These are phyloP conservation scores for Oscheius sp. DNA, from an alignment of 2,888 invertebrate genomes.

Conservation along the genomic window DNA sequence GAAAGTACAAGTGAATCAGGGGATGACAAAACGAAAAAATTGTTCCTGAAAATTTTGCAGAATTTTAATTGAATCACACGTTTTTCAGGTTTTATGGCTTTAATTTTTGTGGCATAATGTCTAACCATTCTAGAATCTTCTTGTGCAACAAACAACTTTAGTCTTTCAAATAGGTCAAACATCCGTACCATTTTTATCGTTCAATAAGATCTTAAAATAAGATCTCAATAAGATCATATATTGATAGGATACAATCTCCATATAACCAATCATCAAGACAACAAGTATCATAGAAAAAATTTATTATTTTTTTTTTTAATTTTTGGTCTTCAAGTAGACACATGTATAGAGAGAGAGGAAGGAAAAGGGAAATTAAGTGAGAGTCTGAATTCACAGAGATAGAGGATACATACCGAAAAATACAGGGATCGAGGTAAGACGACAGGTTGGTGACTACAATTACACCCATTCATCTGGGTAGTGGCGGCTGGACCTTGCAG, in stretches of 20 bases:
- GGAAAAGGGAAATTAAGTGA: neutral
- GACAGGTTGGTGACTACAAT: neutral
- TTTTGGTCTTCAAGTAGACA: neutral
- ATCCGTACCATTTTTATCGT: neutral
- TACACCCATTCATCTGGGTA: neutral
- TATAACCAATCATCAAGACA: neutral
- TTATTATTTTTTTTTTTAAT: constrained; percentile 2
- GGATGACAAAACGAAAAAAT: too few relatives aligned
- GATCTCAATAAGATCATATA: neutral
- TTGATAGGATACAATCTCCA: neutral
- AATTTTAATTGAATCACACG: too few relatives aligned
- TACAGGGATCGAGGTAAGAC: constrained; percentile 14
- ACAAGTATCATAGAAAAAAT: constrained; percentile 2
- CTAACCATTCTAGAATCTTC: too few relatives aligned
- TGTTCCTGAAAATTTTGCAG: too few relatives aligned
- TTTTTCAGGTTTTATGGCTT: too few relatives aligned
- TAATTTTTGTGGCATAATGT: too few relatives aligned
- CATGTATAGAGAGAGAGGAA: neutral
- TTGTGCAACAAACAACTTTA: neutral
- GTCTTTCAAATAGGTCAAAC: neutral
- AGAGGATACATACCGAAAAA: neutral
- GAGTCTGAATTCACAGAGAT: neutral
- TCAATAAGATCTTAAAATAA: too few relatives aligned
- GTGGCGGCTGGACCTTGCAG: neutral
- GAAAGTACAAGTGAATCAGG: too few relatives aligned